Evolutionary conservation across 2,888 invertebrate species (phyloP).

Genomic region (Drosophila tripunctata): DNA sequence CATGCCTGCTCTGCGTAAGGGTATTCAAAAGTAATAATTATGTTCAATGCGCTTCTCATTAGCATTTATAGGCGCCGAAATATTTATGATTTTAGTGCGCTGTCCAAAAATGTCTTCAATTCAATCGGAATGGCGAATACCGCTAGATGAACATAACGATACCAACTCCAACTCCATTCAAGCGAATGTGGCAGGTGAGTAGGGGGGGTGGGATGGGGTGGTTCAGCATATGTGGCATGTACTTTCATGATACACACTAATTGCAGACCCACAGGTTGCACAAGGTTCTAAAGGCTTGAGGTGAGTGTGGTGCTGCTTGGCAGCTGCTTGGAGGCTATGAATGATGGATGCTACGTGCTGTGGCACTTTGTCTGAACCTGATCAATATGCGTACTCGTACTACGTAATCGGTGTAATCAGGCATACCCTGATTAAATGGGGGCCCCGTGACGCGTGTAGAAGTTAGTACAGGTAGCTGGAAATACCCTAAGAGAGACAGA

Average conservation of each 20-base stretch:
- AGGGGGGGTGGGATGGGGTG: too few species aligned
- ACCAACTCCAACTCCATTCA: background rate
- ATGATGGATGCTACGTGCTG: conserved; percentile 67
- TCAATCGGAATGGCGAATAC: conserved; percentile 21
- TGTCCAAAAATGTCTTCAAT: conserved; percentile 31
- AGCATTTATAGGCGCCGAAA: conserved; percentile 67
- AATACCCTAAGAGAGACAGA: too few species aligned
- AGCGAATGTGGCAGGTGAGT: too few species aligned
- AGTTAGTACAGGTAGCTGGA: conserved; percentile 1
- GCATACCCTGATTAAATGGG: conserved; percentile 47
- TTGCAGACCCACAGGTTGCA: conserved; percentile 29
- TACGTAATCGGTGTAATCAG: conserved; percentile 73
- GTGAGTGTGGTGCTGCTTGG: conserved; percentile 20
- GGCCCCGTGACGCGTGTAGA: conserved; percentile 14
- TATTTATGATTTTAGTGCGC: conserved; percentile 53
- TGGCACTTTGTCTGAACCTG: conserved; percentile 25
- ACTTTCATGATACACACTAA: conserved; percentile 47
- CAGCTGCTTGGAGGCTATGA: conserved; percentile 35
- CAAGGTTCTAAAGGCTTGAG: background rate
- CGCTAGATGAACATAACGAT: background rate
- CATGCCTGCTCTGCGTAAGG: background rate
- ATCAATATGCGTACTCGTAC: conserved; percentile 78
- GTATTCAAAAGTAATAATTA: conserved; percentile 41
- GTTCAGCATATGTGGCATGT: conserved; percentile 45
- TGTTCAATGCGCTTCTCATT: conserved; percentile 50